Evolutionary conservation across 2,113 vertebrate species (phyloP).

Genomic region (Strigops habroptila): DNA sequence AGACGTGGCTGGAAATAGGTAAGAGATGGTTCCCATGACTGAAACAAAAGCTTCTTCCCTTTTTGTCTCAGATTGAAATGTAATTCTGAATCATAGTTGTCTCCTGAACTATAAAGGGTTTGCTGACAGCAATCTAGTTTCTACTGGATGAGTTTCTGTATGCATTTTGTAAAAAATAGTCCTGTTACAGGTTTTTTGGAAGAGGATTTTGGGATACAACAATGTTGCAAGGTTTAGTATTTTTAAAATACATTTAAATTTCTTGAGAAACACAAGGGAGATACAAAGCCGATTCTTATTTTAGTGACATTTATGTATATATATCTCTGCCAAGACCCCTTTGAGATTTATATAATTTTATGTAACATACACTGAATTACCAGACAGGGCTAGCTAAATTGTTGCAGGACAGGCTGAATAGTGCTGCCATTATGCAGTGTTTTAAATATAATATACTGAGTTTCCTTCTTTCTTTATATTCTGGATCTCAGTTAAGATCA

Average conservation of each 20-base stretch:
- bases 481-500: neutral
- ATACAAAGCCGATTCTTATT: neutral
- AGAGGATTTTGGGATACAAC: neutral
- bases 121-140: neutral
- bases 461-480: neutral
- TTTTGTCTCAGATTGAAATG: neutral
- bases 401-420: neutral
- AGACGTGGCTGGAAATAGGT: neutral
- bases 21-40: neutral
- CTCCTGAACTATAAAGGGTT: neutral
- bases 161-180: neutral
- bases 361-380: neutral
- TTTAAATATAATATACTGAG: neutral
- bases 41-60: neutral
- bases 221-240: neutral
- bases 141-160: neutral
- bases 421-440: neutral
- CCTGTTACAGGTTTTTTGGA: neutral
- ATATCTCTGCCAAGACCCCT: neutral
- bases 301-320: neutral
- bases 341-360: neutral
- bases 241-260: neutral
- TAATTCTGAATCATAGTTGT: neutral
- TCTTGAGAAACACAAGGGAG: neutral
- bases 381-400: neutral